Evolutionary conservation across 2,888 invertebrate species (phyloP), one percentile per base, ranked within the genome.

Genomic region (Campoletis raptor): DNA sequence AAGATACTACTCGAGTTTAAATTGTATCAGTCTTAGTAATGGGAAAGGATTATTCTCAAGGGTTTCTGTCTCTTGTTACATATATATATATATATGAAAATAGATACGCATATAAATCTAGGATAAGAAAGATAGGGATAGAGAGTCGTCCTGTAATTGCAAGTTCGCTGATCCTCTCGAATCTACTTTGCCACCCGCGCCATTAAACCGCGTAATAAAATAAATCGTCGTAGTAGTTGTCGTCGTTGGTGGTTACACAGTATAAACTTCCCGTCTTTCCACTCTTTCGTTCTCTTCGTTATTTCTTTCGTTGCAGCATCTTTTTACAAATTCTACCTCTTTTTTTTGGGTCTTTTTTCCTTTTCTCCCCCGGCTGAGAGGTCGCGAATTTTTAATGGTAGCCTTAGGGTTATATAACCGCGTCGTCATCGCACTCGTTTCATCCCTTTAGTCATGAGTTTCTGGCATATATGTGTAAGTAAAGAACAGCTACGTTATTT

Each of bases 151-250:
- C 70, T 66, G 87, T 88, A 89, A 89, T 89, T 89, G 87, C 85
- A 87, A 87, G 80, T 87, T 89, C 82, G 83, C 85, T 87, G 88
- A 87, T 89, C 88, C 86, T 81, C 83, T 85, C 52, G 74, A 79
- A 88, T 84, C 64, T 81, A 84, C 81, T 79, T 85, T 61, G 79
- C 67, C 64, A 54, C 77, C 82, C 77, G 81, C 80, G 72, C 87
- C 85, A 89, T 89, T 89, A 87, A 88, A 88, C 85, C 81, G 52
- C 77, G 80, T 85, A 82, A 89, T 89, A 87, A 89, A 89, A 89
- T 88, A 89, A 89, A 89, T 89, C 87, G 86, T 57, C 80, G 85
- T 85, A 67, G 83, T 87, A 80, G 86, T 82, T 74, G 77, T 76
- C 85, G 54, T 54, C 76, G 54, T 57, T n/a, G 54, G 36, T 67